Percentiles rank a stretch among this genome's conserved stretches.
Conservation (phyloP, 2,113 vertebrate species). For the Climacteris rufus region DNA sequence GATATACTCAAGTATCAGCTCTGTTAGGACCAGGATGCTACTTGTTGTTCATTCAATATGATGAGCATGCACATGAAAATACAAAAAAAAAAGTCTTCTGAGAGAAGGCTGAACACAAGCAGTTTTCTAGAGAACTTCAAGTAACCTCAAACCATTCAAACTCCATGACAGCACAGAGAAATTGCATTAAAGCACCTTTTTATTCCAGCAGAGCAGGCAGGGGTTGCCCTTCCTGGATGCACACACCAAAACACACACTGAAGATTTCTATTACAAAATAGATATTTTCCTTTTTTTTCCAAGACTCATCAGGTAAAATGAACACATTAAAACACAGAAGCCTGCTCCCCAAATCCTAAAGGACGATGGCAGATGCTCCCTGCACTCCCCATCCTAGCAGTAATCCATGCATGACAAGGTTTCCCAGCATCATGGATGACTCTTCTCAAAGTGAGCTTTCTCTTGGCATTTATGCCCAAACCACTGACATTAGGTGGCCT, state of each 20-base stretch:
- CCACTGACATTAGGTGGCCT: not conserved
- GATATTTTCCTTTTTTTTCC: not conserved
- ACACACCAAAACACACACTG: not conserved
- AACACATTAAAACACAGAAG: not conserved
- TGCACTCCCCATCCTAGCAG: not conserved
- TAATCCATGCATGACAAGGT: rapidly evolving
- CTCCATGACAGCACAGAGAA: not conserved
- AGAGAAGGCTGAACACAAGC: not conserved
- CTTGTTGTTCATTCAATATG: not conserved
- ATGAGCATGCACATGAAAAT: rapidly evolving
- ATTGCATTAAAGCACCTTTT: not conserved
- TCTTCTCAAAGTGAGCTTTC: not conserved
- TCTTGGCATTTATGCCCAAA: not conserved
- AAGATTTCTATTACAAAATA: not conserved
- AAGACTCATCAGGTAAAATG: not conserved
- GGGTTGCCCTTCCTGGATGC: not conserved
- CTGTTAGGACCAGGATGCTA: not conserved
- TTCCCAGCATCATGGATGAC: not conserved
- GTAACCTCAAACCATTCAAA: not conserved
- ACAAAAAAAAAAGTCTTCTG: not conserved
- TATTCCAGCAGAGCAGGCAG: not conserved
- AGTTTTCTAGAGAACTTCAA: not conserved
- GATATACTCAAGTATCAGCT: not conserved
- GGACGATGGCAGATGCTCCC: rapidly evolving
- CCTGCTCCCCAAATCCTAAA: not conserved